Conservation (phyloP, 2,797 vertebrate species). For the Bovichtus diacanthus region DNA sequence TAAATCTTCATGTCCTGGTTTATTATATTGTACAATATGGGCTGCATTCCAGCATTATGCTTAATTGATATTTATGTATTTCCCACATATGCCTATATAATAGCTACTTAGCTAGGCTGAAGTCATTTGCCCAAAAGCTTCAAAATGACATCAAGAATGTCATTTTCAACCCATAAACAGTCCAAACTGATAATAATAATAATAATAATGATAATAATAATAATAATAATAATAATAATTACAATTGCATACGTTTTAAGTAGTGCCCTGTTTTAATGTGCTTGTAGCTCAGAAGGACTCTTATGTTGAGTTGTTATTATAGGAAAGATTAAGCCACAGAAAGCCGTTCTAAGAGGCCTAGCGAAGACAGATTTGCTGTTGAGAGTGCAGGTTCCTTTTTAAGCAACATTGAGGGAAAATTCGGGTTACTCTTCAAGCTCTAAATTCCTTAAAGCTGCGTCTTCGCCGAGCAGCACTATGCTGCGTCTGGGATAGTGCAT, state of each 20-base stretch:
- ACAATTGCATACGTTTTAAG: constrained; percentile 17
- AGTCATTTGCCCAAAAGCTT: constrained; percentile 39
- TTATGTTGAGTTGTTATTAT: constrained; percentile 25
- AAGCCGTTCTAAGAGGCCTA: constrained; percentile 8
- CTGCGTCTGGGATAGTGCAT: constrained; percentile 14
- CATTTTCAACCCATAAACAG: constrained; percentile 8
- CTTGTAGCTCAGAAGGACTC: constrained; percentile 13
- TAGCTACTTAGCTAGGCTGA: constrained; percentile 40
- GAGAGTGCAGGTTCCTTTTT: constrained; percentile 3
- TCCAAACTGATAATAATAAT: constrained; percentile 3
- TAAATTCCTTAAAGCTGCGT: constrained; percentile 21
- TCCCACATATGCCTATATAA: constrained; percentile 44
- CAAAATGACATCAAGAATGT: constrained; percentile 19
- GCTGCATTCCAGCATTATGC: constrained; percentile 15
- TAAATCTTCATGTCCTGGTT: constrained; percentile 20
- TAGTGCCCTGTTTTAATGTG: constrained; percentile 37
- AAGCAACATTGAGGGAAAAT: constrained; percentile 17
- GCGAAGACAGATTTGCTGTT: constrained; percentile 25
- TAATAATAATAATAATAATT: no score
- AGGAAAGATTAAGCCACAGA: constrained; percentile 20
- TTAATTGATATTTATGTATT: constrained; percentile 62
- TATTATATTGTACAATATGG: constrained; percentile 11
- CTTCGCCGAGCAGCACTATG: constrained; percentile 3
- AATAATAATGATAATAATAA: constrained; percentile 19
- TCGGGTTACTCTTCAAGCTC: neutral